phyloP scores from a whole-genome alignment of 2,113 vertebrate genomes.

The Solea senegalensis region DNA sequence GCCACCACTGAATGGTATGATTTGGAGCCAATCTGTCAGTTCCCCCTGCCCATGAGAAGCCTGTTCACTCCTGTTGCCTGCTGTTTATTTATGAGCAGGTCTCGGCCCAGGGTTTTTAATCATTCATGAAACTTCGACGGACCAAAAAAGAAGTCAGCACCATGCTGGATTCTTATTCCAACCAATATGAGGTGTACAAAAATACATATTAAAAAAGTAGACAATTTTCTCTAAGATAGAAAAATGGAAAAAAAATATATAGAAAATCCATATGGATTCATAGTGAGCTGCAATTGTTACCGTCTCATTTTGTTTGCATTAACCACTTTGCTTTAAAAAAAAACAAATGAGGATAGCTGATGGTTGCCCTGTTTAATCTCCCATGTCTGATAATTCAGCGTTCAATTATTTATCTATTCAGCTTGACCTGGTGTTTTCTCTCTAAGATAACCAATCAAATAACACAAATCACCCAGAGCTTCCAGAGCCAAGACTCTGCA shows the following conservation, averaged over 20 bases:
- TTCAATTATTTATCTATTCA: constrained; percentile 60
- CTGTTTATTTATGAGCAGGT: constrained; percentile 85
- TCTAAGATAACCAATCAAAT: constrained; percentile 52
- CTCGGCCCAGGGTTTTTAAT: constrained; percentile 78
- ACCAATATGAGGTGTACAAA: constrained; percentile 22
- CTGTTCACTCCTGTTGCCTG: constrained; percentile 73
- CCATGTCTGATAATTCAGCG: constrained; percentile 37
- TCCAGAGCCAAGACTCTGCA: constrained; percentile 21
- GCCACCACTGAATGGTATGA: constrained; percentile 70
- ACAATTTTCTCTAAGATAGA: constrained; percentile 40
- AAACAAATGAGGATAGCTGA: constrained; percentile 32
- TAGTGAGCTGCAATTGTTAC: constrained; percentile 4
- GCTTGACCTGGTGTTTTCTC: constrained; percentile 45
- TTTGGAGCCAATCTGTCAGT: constrained; percentile 76
- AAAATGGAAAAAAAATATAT: constrained; percentile 31
- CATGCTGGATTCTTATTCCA: constrained; percentile 64
- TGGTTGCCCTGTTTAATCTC: constrained; percentile 37
- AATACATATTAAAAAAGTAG: constrained; percentile 28
- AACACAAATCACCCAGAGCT: constrained; percentile 32
- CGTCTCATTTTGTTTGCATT: constrained; percentile 26
- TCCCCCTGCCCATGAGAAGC: constrained; percentile 70
- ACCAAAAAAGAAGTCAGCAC: constrained; percentile 74
- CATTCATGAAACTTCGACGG: constrained; percentile 81
- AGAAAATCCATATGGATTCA: constrained; percentile 25
- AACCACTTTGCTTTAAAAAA: constrained; percentile 9